Conservation (phyloP, 2,797 vertebrate genomes). For the Lates japonicus region DNA sequence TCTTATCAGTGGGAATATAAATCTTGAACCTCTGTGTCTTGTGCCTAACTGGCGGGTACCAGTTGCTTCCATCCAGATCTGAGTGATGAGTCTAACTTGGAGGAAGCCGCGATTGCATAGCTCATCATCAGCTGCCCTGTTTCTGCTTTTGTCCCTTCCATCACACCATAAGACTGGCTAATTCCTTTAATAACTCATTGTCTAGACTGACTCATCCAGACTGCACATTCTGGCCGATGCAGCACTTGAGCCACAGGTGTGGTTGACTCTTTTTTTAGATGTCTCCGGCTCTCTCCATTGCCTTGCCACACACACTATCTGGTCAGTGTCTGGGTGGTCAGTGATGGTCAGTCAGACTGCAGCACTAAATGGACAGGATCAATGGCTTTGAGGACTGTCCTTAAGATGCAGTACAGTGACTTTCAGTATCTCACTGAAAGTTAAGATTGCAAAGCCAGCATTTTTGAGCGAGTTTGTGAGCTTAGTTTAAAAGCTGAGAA, state of each 20-base stretch:
- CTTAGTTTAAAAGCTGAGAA: too few species aligned
- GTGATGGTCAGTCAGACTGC: not conserved
- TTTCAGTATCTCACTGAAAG: not conserved
- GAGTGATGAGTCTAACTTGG: not conserved
- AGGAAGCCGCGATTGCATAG: not conserved
- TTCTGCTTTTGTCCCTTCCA: slow-evolving; percentile 40
- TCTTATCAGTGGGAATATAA: not conserved
- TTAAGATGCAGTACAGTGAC: not conserved
- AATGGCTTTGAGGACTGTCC: not conserved
- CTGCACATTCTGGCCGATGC: slow-evolving; percentile 6
- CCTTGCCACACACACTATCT: slow-evolving; percentile 5
- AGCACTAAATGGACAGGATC: not conserved
- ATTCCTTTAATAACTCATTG: slow-evolving; percentile 58
- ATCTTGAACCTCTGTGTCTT: not conserved
- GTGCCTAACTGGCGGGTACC: not conserved
- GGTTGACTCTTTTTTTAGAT: slow-evolving; percentile 35
- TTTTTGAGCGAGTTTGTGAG: too few species aligned
- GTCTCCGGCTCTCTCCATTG: slow-evolving; percentile 34
- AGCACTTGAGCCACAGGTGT: slow-evolving; percentile 58
- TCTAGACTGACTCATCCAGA: slow-evolving; percentile 55
- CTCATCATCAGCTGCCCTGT: slow-evolving; percentile 54
- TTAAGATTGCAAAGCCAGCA: not conserved
- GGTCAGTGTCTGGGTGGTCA: slow-evolving; percentile 52
- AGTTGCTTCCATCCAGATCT: slow-evolving; percentile 2
- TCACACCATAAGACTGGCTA: slow-evolving; percentile 7